Conservation (phyloP, 23 tunicate genomes). For the Ascidia mentula region DNA sequence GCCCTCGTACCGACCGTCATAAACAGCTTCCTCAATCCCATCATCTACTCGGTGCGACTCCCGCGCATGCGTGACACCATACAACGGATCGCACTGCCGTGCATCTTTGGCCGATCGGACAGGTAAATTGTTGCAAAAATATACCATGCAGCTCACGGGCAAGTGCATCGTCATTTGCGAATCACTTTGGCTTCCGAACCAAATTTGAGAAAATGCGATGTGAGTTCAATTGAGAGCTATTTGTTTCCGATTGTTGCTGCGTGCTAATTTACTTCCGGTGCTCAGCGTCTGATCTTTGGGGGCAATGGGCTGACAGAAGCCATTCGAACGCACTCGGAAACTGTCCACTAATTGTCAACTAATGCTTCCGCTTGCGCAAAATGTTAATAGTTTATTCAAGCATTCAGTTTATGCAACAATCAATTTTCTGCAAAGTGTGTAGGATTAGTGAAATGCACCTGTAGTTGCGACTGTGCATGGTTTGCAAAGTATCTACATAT, state of each 20-base stretch:
- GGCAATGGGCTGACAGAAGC: too few relatives aligned
- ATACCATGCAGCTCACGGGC: background rate
- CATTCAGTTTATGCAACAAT: too few relatives aligned
- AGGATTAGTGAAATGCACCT: too few relatives aligned
- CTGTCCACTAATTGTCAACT: background rate
- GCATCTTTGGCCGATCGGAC: slow-evolving; percentile 33
- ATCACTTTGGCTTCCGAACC: background rate
- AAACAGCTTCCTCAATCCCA: slow-evolving; percentile 81
- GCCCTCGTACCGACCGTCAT: slow-evolving; percentile 84
- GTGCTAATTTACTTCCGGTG: background rate
- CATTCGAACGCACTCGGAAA: background rate
- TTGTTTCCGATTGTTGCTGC: background rate
- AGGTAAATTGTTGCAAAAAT: background rate
- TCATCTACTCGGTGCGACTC: slow-evolving; percentile 78
- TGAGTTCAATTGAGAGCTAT: background rate
- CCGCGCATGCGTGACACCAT: slow-evolving; percentile 81
- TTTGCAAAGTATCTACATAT: too few relatives aligned
- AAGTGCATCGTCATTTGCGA: background rate
- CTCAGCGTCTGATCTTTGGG: background rate
- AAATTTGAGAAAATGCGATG: background rate
- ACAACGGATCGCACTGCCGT: slow-evolving; percentile 40
- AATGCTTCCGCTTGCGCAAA: background rate
- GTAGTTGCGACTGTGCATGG: too few relatives aligned
- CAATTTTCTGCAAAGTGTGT: too few relatives aligned
- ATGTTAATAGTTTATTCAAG: too few relatives aligned